phyloP scores from a whole-genome alignment of 2,888 invertebrate genomes.

The Brenthis daphne region DNA sequence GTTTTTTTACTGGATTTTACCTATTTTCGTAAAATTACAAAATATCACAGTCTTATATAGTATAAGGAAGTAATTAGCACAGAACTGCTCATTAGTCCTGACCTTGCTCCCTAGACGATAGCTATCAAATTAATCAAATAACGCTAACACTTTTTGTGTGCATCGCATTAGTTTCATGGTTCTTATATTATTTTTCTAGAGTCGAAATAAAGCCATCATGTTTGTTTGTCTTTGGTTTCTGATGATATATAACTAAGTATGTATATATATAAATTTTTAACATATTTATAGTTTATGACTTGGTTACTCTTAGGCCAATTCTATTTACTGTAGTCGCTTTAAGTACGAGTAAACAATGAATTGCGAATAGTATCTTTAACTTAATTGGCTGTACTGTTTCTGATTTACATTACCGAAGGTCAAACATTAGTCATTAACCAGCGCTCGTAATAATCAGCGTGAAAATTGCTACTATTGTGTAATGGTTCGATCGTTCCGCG shows the following conservation, averaged over 20 bases:
- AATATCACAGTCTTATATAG: too few species aligned
- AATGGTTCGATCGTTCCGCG: neutral
- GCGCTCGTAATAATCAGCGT: conserved; percentile 2
- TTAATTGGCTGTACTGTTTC: neutral
- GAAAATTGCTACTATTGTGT: neutral
- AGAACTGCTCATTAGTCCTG: conserved; percentile 14
- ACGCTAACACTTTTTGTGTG: neutral
- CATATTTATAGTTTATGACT: too few species aligned
- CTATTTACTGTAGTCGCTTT: too few species aligned
- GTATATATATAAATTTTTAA: too few species aligned
- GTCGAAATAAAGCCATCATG: too few species aligned
- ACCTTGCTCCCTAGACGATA: conserved; percentile 12
- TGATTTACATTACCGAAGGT: conserved; percentile 14
- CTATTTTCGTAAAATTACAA: neutral
- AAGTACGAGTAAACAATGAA: too few species aligned
- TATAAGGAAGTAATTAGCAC: conserved; percentile 19
- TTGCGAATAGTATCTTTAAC: too few species aligned
- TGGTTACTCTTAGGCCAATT: too few species aligned
- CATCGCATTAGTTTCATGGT: too few species aligned
- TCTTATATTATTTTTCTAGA: neutral
- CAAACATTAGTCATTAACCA: conserved; percentile 11
- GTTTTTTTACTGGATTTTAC: neutral
- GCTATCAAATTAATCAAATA: conserved; percentile 19
- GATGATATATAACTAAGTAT: too few species aligned
- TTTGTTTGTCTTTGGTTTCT: too few species aligned